Base-by-base conservation (phyloP, 2,113 vertebrate species). In the Empidonax traillii region DNA sequence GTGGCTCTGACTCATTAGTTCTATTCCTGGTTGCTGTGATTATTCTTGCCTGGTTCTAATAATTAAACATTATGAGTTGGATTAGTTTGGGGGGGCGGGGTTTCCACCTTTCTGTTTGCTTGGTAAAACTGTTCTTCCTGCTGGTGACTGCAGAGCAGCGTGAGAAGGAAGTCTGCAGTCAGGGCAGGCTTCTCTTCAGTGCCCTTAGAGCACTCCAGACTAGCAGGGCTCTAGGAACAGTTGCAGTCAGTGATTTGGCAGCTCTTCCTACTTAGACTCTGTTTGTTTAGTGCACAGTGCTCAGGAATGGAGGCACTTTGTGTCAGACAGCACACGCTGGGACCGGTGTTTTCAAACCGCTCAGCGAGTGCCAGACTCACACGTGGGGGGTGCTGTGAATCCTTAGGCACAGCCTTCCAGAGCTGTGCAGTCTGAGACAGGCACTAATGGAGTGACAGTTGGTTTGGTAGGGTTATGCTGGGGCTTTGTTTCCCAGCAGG, bases 361-460 rank as follows among this genome's bases (percentile, higher is more conserved):
- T 71, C 30, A 55, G 37, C 0, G 0, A 68, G 63, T 11, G 39
- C 43, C 39, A n/a, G 33, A 35, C 31, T 73, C 27, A 3, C 47
- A 52, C 33, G 33, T 46, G 41, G 53, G 4, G 25, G 25, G 76
- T 78, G 53, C 20, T 4, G 8, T 56, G 68, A 61, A 27, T 51
- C 44, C 65, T 63, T 6, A 28, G 8, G 52, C 21, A 43, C 59
- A 63, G 43, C 63, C 39, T 76, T 53, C 14, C 49, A 25, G 79
- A 49, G 52, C 12, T 35, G 28, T 35, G 79, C 46, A 13, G 15
- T 16, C 51, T n/a, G 9, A 19, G 47, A 49, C 30, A 46, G 35
- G 49, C 10, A 14, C 11, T 10, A 10, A 33, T 0, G 28, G 47
- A n/a, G 39, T 2, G 1, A 13, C 16, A 4, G 20, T 25, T 43